phyloP scores from a whole-genome alignment of 2,888 invertebrate genomes.

The Eupeodes latifasciatus region DNA sequence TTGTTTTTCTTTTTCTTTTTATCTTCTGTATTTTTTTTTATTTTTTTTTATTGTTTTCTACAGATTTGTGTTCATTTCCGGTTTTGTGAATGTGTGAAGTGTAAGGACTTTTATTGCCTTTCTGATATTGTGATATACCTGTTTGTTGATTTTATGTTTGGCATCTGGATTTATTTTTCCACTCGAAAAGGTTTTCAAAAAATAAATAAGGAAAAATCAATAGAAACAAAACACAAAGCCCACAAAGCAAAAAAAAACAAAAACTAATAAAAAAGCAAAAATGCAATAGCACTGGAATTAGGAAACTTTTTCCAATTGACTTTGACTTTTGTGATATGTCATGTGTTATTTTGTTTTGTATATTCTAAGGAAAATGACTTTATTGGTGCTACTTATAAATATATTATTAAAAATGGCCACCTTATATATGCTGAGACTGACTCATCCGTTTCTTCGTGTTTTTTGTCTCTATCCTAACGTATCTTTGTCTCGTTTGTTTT shows the following conservation, averaged over 20 bases:
- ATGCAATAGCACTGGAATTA: constrained; percentile 26
- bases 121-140: constrained; percentile 48
- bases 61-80: constrained; percentile 61
- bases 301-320: constrained; percentile 65
- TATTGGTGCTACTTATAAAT: constrained; percentile 17
- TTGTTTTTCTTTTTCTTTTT: background rate
- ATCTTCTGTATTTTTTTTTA: background rate
- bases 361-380: background rate
- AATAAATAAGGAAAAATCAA: constrained; percentile 25
- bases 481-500: constrained; percentile 22
- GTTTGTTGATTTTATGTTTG: constrained; percentile 66
- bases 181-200: constrained; percentile 38
- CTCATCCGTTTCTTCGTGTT: constrained; percentile 26
- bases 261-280: background rate
- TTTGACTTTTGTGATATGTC: constrained; percentile 44
- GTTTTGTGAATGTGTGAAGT: constrained; percentile 65
- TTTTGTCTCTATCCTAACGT: constrained; percentile 34
- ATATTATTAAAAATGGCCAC: constrained; percentile 22
- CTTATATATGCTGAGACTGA: constrained; percentile 13
- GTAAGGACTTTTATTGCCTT: constrained; percentile 50
- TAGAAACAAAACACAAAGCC: constrained; percentile 36
- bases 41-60: constrained; percentile 10
- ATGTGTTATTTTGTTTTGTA: constrained; percentile 9
- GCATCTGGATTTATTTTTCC: constrained; percentile 60
- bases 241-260: background rate